A percentile compares a stretch with the other conserved stretches of the same genome.
These are phyloP conservation scores for Anorthoa munda DNA, from an alignment of 2,888 invertebrate species.

Conservation along the genomic window DNA sequence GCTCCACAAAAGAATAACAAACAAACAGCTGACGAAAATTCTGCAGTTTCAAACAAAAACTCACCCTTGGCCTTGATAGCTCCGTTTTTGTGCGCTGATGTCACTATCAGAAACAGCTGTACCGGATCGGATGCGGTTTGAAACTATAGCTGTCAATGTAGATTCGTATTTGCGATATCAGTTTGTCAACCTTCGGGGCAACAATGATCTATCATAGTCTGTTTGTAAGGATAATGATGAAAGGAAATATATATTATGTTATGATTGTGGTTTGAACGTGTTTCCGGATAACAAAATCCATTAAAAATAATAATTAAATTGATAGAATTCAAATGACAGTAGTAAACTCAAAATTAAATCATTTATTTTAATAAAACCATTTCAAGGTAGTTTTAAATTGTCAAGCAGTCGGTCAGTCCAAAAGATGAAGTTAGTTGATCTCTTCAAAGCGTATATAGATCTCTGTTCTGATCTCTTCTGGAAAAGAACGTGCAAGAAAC, in stretches of 20 bases:
- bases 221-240: not conserved
- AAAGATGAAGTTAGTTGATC: too few relatives aligned
- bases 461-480: too few relatives aligned
- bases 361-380: too few relatives aligned
- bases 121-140: slow-evolving; percentile 48
- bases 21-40: slow-evolving; percentile 37
- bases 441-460: too few relatives aligned
- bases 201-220: slow-evolving; percentile 2
- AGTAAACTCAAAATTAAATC: too few relatives aligned
- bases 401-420: too few relatives aligned
- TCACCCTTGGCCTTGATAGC: slow-evolving; percentile 49
- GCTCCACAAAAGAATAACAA: slow-evolving; percentile 23
- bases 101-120: slow-evolving; percentile 52
- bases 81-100: slow-evolving; percentile 47
- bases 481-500: too few relatives aligned
- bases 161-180: slow-evolving; percentile 36
- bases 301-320: not conserved
- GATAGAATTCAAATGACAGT: not conserved
- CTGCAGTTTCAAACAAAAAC: slow-evolving; percentile 31
- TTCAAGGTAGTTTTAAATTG: too few relatives aligned
- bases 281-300: not conserved
- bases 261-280: not conserved
- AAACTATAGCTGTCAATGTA: slow-evolving; percentile 35
- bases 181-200: slow-evolving; percentile 40
- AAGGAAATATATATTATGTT: slow-evolving; percentile 16